Evolutionary conservation across 2,113 vertebrate genomes (phyloP), one percentile per base, ranked within the genome.

Genomic region (Anhinga anhinga): DNA sequence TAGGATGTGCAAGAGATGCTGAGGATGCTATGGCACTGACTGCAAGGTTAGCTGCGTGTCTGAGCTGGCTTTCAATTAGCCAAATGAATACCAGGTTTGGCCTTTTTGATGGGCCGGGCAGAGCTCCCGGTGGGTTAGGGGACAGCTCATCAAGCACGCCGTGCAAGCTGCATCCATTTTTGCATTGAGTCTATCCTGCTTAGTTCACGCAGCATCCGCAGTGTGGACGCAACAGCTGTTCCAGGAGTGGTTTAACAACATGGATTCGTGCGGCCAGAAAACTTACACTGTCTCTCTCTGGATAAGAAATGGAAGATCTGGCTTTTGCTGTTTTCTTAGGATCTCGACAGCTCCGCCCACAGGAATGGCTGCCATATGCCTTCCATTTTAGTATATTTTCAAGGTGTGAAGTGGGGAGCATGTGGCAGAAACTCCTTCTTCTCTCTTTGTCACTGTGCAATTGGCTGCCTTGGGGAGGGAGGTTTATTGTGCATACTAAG

Each of bases 341-440:
- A 45, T 91, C 81, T 42, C 67, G 38, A 22, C 76, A 88, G 88
- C 88, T 91, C 88, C 92, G 77, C 97, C 93, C 73, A 79, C 73
- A 72, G 89, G 26, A 66, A 27, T 2, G 62, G 88, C 93, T 95
- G 91, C 89, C 50, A 13, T 88, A 65, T 62, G 86, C 70, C 84
- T 96, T 82, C 83, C 50, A 13, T 72, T 85, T 61, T 53, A 76
- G 53, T 66, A 15, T 91, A 27, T 95, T 93, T 91, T 42, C 86
- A 55, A 91, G 94, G 89, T 93, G 86, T 61, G 86, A 91, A 85
- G 45, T 18, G 53, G 65, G 70, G 62, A 93, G 62, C 13, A 5
- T 77, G 84, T 69, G 56, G 83, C 62, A 93, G 91, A 82, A 95
- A 15, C 78, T 89, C 84, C 76, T 83, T 90, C 70, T 49, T 63